phyloP scores from a whole-genome alignment of 2,888 invertebrate species.

The Schrankia costaestrigalis region DNA sequence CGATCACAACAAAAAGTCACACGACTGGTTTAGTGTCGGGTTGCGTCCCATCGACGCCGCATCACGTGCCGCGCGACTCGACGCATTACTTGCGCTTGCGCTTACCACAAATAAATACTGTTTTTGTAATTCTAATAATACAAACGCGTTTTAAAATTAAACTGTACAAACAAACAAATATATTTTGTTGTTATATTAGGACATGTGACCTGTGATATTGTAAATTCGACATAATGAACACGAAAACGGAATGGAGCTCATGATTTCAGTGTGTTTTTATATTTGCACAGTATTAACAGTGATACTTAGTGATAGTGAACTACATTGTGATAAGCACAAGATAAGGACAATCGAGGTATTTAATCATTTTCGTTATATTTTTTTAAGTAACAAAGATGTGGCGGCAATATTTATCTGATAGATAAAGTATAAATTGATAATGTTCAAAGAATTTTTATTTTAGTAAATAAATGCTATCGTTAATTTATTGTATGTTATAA shows the following conservation, averaged over 20 bases:
- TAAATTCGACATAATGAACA: conserved; percentile 61
- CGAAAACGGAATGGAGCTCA: conserved; percentile 73
- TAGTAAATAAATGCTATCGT: too few relatives aligned
- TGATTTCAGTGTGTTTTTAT: conserved; percentile 73
- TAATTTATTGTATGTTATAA: too few relatives aligned
- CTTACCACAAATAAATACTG: conserved; percentile 61
- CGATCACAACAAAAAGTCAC: conserved; percentile 78
- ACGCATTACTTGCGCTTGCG: conserved; percentile 64
- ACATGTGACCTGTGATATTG: conserved; percentile 63
- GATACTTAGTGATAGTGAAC: conserved; percentile 77
- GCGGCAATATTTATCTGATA: conserved; percentile 3
- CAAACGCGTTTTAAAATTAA: conserved; percentile 33
- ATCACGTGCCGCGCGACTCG: conserved; percentile 64
- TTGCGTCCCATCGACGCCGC: conserved; percentile 79
- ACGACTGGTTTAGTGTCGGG: conserved; percentile 80
- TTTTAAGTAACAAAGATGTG: conserved; percentile 12
- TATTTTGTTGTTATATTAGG: conserved; percentile 20
- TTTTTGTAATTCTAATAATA: conserved; percentile 55
- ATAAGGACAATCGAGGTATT: conserved; percentile 71
- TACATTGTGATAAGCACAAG: conserved; percentile 65
- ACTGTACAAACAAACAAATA: conserved; percentile 24
- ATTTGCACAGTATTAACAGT: conserved; percentile 64
- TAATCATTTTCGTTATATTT: conserved; percentile 29
- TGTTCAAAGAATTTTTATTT: conserved; percentile 5
- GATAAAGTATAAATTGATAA: conserved; percentile 3